Percentiles rank a stretch among this genome's conserved stretches.
These are phyloP conservation scores for Nymphicus hollandicus DNA, from an alignment of 2,113 vertebrate genomes.

Conservation along the genomic window DNA sequence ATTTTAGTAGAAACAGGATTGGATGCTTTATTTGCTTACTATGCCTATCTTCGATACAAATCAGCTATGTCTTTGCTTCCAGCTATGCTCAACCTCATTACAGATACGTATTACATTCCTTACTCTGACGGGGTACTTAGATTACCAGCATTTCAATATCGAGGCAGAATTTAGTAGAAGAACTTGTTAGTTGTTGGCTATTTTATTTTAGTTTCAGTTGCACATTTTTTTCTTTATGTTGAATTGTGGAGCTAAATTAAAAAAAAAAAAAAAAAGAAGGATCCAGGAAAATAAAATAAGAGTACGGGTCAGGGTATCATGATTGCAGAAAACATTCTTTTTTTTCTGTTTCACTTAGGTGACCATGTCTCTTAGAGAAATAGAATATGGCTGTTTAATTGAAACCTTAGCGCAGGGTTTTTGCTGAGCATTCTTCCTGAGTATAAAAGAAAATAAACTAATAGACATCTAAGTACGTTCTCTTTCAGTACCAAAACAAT, in stretches of 20 bases:
- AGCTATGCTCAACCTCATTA: conserved; percentile 66
- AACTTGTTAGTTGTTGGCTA: background rate
- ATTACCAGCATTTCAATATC: conserved; percentile 30
- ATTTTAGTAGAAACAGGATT: background rate
- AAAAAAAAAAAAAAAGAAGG: background rate
- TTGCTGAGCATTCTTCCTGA: background rate
- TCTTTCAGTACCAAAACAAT: background rate
- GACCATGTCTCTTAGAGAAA: background rate
- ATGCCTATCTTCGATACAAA: conserved; percentile 51
- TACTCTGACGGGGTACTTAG: conserved; percentile 9
- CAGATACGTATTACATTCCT: conserved; percentile 29
- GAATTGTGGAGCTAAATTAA: background rate
- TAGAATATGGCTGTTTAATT: conserved; percentile 3
- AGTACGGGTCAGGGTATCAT: background rate
- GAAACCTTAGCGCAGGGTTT: background rate
- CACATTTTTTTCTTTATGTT: background rate
- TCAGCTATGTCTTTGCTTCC: conserved; percentile 67
- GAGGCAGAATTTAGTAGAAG: conserved; percentile 28
- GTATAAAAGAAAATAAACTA: conserved; percentile 16
- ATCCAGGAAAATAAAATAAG: background rate
- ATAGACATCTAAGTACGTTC: background rate
- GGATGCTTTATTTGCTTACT: conserved; percentile 23
- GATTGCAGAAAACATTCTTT: background rate
- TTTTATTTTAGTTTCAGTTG: background rate
- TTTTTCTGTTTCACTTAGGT: conserved; percentile 37